phyloP scores from a whole-genome alignment of 2,113 vertebrate genomes.

The Cyprinodon brontotheroides region DNA sequence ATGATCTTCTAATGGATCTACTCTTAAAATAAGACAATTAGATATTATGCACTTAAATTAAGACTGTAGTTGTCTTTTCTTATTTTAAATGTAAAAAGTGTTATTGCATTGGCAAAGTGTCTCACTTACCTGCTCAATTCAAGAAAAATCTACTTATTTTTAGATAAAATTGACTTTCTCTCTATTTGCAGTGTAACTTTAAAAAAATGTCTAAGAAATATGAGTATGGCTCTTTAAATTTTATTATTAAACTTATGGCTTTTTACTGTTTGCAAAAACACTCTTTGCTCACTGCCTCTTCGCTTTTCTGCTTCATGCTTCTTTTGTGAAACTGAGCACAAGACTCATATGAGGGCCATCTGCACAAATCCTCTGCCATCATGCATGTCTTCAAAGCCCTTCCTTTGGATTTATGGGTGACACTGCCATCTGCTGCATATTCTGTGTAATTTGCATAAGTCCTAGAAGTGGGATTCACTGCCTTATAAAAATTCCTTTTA shows the following conservation, averaged over 20 bases:
- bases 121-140: no score
- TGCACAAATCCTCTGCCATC: conserved; percentile 52
- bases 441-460: conserved; percentile 31
- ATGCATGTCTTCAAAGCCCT: conserved; percentile 18
- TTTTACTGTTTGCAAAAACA: conserved; percentile 19
- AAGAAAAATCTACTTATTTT: no score
- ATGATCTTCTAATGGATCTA: no score
- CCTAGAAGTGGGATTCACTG: neutral
- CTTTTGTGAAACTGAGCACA: conserved; percentile 39
- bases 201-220: neutral
- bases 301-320: conserved; percentile 26
- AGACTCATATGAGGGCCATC: conserved; percentile 62
- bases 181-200: neutral
- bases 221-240: neutral
- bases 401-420: conserved; percentile 38
- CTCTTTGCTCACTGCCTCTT: neutral
- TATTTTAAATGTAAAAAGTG: no score
- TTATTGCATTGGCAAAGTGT: no score
- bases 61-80: no score
- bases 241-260: conserved; percentile 19
- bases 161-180: no score
- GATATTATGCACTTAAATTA: no score
- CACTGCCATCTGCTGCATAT: conserved; percentile 71
- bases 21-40: no score
- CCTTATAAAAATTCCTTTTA: conserved; percentile 6